Conservation (phyloP, 2,797 vertebrate species). For the Malurus leucopterus region DNA sequence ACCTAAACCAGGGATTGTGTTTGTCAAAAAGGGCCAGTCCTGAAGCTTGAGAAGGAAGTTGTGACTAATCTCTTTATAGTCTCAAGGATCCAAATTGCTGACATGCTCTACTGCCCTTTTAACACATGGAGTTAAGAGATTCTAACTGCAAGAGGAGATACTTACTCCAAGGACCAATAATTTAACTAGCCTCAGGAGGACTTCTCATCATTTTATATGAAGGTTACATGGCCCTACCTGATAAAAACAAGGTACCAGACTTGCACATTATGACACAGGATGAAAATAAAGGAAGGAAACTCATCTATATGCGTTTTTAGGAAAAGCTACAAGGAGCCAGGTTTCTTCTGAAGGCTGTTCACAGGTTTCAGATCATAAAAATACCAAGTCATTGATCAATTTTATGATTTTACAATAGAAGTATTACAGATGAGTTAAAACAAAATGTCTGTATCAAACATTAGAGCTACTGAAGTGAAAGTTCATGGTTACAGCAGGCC, state of each 20-base stretch:
- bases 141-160: neutral
- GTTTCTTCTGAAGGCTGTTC: neutral
- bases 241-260: neutral
- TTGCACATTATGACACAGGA: neutral
- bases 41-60: neutral
- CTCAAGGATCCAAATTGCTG: neutral
- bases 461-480: neutral
- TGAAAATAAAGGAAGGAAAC: neutral
- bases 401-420: neutral
- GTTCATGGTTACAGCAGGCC: neutral
- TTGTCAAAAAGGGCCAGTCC: accelerated
- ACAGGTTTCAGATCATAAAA: neutral
- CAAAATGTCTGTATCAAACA: neutral
- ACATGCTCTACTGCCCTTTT: neutral
- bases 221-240: neutral
- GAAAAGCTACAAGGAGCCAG: neutral
- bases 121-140: neutral
- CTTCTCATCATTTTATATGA: neutral
- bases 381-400: neutral
- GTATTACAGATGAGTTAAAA: slow-evolving; percentile 7
- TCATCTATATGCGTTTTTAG: neutral
- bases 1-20: neutral
- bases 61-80: neutral
- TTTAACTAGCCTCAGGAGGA: neutral
- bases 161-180: slow-evolving; percentile 15